phyloP scores from a whole-genome alignment of 2,888 invertebrate genomes.

The Didymodactylos carnosus region DNA sequence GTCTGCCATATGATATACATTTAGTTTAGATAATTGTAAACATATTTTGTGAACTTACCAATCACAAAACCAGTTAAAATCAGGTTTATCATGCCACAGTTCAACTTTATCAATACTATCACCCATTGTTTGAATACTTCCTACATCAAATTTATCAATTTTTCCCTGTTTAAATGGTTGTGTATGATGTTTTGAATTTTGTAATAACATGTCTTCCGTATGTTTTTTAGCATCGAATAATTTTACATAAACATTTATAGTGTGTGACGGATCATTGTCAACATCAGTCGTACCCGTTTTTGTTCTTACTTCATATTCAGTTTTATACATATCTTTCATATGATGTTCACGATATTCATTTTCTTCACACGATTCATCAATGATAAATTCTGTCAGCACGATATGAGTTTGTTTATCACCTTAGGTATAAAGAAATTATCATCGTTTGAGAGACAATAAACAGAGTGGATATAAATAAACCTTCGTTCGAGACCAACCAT shows the following conservation, averaged over 20 bases:
- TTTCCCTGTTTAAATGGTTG: not conserved
- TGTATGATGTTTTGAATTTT: not conserved
- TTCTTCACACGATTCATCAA: not conserved
- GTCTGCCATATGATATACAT: no score
- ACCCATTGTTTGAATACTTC: not conserved
- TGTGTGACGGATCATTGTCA: not conserved
- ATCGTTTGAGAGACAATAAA: no score
- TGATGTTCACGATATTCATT: not conserved
- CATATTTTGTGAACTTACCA: no score
- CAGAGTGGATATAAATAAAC: no score
- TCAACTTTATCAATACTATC: not conserved
- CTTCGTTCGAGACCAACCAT: not conserved
- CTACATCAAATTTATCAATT: not conserved
- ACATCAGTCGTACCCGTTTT: not conserved
- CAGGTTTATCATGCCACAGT: not conserved
- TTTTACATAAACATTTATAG: not conserved
- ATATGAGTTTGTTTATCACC: not conserved
- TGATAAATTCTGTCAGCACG: not conserved
- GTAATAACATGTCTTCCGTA: not conserved
- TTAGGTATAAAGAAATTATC: no score
- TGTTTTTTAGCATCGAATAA: not conserved
- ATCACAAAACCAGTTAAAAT: not conserved
- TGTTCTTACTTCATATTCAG: not conserved
- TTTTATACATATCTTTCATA: not conserved
- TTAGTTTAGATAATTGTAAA: no score